Evolutionary conservation across 2,113 vertebrate species (phyloP).

Genomic region (Aegithalos caudatus): DNA sequence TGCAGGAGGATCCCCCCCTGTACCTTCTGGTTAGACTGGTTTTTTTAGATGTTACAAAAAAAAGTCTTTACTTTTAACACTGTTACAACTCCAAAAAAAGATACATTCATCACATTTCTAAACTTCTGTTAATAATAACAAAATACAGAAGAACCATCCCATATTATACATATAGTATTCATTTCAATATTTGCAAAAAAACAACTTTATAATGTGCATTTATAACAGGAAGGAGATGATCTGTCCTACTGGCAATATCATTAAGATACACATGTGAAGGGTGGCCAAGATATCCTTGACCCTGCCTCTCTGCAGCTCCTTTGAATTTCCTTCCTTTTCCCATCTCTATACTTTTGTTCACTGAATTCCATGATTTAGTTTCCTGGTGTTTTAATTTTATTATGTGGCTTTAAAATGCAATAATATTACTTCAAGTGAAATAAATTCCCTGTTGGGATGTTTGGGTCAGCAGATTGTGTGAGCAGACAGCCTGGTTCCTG

Average conservation of each 20-base stretch:
- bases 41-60: no score
- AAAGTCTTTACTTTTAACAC: no score
- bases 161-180: no score
- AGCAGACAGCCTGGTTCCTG: background rate
- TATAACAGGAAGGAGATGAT: background rate
- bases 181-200: no score
- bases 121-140: no score
- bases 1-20: no score
- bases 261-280: accelerated
- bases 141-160: no score
- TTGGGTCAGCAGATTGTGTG: background rate
- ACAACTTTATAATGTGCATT: no score
- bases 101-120: no score
- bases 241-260: background rate
- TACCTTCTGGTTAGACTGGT: no score
- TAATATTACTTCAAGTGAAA: background rate
- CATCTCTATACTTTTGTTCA: background rate
- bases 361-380: background rate
- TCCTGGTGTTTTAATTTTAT: background rate
- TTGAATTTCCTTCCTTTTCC: background rate
- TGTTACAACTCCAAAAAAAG: no score
- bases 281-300: background rate
- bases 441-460: background rate
- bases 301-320: background rate
- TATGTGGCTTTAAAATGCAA: background rate